Base-by-base conservation (phyloP, 1,140 invertebrate species). In the Pentalonia nigronervosa region DNA sequence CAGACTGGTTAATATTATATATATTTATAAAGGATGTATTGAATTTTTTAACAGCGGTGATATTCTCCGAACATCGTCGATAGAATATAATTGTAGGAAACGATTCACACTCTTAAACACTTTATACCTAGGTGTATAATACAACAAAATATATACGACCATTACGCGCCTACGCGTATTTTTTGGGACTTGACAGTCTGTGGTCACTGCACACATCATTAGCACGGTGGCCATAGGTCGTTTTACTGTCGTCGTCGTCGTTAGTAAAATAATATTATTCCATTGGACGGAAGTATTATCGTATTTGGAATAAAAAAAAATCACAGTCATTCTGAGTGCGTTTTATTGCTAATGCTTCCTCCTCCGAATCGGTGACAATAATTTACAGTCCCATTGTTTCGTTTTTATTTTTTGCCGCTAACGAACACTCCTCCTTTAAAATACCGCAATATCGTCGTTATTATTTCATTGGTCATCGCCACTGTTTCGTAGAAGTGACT, bases 321-420 rank as follows among this genome's bases (percentile, higher is more conserved):
- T n/a, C 90, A 76, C 48, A 36, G 50, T 91, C 60, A n/a, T 76
- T 17, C 67, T 20, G 67, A n/a, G 20, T 76, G 56, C 20, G 67
- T 76, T 91, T 91, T 91, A 91, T 81, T 48, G 90, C 90, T 87
- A 9, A 30, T n/a, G 48, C 30, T 56, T 67, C 53, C 56, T 67
- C 81, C 53, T 67, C 81, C 53, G 25, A 17, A 48, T 88, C 47
- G n/a, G 41, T 34, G 90, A 81, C 45, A 48, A 91, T 50, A 81
- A 91, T 91, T 91, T 91, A 81, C 45, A 48, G 30, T 81, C 11
- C 56, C 41, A 91, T 91, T 91, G 90, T 91, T 76, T 45, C 30
- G 47, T 87, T 87, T 47, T n/a, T 76, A 76, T 76, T n/a, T 87
- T 87, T 87, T 47, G n/a, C n/a, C 23, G 20, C 48, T 88, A 50